Base-by-base conservation (phyloP, 2,113 vertebrate species). In the Cinclus mexicanus region DNA sequence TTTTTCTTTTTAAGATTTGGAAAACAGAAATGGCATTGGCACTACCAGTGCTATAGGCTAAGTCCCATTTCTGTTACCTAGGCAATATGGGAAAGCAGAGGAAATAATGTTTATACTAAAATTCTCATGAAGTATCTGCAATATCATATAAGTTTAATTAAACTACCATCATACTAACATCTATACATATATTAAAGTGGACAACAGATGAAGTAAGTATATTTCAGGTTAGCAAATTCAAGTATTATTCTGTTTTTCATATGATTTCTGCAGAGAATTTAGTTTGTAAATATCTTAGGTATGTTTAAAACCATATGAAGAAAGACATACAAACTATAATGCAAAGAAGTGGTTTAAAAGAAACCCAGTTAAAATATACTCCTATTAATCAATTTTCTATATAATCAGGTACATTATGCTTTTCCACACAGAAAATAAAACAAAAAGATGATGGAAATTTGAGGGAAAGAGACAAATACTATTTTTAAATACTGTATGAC, bases 281-380 rank as follows among this genome's bases (percentile, higher is more conserved):
- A 1, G 22, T n/a, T 28, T 64, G 10, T 23, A 82, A 57, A 50
- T 56, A 11, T n/a, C 31, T 52, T n/a, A 33, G 4, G 2, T 64
- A 31, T 56, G 9, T 85, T 75, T 72, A 15, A 72, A 94, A 42
- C 6, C 24, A 14, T n/a, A 3, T 72, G 57, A 90, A 83, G 19
- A 79, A 63, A 50, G 24, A 37, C 17, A 76, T 35, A 22, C 1
- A 56, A 80, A 7, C 22, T 53, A 26, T 25, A 26, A 2, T 61
- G 4, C 23, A 11, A 80, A 42, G 39, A 90, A 75, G 1, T 46
- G n/a, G 7, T 37, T 41, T 15, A 55, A 83, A 90, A 49, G 59
- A 33, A 23, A 0, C 0, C 0, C 9, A 61, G 24, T 6, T 77
- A 31, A 57, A 75, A 72, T 69, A 10, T n/a, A 80, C 5, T 77